Percentiles rank a stretch among this genome's conserved stretches.
phyloP scores from a whole-genome alignment of 2,888 invertebrate species.

The Drosophila gaucha region DNA sequence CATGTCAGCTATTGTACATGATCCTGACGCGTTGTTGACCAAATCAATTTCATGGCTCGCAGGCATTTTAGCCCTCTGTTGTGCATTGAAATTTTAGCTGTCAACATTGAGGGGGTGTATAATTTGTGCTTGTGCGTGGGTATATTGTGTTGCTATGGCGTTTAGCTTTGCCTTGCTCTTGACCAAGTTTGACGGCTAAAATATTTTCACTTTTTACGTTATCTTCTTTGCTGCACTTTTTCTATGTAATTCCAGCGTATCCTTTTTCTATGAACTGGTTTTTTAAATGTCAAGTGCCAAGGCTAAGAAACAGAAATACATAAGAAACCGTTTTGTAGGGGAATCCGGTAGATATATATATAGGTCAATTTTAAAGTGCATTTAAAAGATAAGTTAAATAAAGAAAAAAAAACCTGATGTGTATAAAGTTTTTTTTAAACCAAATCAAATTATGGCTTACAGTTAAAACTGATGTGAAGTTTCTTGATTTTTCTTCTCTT shows the following conservation, averaged over 20 bases:
- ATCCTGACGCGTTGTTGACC: conserved; percentile 60
- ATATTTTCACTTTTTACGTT: conserved; percentile 26
- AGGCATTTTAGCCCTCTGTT: conserved; percentile 24
- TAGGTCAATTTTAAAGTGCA: too few species aligned
- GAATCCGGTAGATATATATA: background rate
- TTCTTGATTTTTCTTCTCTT: too few species aligned
- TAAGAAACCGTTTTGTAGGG: too few species aligned
- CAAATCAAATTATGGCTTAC: too few species aligned
- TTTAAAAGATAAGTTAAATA: too few species aligned
- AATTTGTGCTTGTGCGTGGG: conserved; percentile 1
- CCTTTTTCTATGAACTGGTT: background rate
- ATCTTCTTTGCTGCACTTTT: conserved; percentile 24
- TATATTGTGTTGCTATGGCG: conserved; percentile 9
- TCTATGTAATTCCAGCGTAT: background rate
- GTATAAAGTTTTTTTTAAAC: too few species aligned
- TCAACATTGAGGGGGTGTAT: conserved; percentile 42
- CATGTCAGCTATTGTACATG: conserved; percentile 21
- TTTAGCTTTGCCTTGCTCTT: conserved; percentile 35
- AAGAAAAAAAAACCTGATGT: too few species aligned
- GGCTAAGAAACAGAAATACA: conserved; percentile 16
- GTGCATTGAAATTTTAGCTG: conserved; percentile 26
- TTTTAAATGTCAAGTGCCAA: conserved; percentile 71
- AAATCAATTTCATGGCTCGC: conserved; percentile 73
- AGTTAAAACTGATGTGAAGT: too few species aligned
- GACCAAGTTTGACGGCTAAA: conserved; percentile 55